Base-by-base conservation (phyloP, 2,888 invertebrate genomes). In the Melanostoma mellinum region DNA sequence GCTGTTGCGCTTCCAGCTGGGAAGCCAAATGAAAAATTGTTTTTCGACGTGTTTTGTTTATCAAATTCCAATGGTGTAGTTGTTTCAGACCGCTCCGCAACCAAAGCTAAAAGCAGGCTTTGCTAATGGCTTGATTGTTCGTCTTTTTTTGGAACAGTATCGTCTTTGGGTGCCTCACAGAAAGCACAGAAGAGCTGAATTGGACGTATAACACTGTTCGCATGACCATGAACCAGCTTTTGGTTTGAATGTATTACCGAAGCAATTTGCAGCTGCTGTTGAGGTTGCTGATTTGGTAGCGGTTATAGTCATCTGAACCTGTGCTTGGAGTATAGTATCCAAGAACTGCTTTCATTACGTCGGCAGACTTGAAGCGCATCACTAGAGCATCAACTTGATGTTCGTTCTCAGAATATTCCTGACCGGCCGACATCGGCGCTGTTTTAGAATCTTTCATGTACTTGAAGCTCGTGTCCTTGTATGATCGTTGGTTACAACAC, bases 351-450 rank as follows among this genome's bases (percentile, higher is more conserved):
- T n/a, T n/a, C n/a, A n/a, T n/a, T n/a, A n/a, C n/a, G n/a, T n/a
- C n/a, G n/a, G n/a, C n/a, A n/a, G n/a, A 94, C 90, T 96, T 96
- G 89, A 98, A 97, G 72, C 94, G 93, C 46, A 96, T 92, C 10
- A 96, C 95, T 86, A 97, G 94, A 73, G 94, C 93, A 91, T 96
- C 96, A 0, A 93, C 90, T 52, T 93, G 92, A 46, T 95, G 88
- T 88, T 94, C 94, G 55, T 94, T 95, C 85, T 97, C 97, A 0
- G 95, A 94, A 89, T 93, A 96, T 90, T 96, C 96, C 89, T 94
- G 93, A 4, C 94, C 94, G 84, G 92, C 93, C 94, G 95, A 95
- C 4, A 93, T 93, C 2, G 94, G 92, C 4, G 94, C 93, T 67
- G 92, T 91, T 65, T 93, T 92, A 0, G 88, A 88, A 36, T 89